A percentile compares a stretch with the other conserved stretches of the same genome.
Evolutionary conservation across 2,888 invertebrate species (phyloP).

Genomic region (Incurvaria masculella): DNA sequence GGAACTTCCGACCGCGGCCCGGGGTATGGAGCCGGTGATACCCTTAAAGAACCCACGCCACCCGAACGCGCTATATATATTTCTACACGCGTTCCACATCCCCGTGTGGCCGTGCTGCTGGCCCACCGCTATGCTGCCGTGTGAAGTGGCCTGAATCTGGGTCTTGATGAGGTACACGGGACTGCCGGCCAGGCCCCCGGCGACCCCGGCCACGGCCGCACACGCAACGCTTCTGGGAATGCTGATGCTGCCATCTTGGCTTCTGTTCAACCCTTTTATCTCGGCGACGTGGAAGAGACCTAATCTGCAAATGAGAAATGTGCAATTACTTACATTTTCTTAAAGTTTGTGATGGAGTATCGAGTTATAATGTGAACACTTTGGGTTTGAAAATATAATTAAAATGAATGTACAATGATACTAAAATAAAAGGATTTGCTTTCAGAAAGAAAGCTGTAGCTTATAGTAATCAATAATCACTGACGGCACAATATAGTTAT

Average conservation of each 20-base stretch:
- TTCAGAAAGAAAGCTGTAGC: no score
- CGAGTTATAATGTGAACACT: background rate
- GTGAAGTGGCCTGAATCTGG: conserved; percentile 69
- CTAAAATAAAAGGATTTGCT: no score
- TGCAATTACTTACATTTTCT: background rate
- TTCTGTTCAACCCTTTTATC: conserved; percentile 51
- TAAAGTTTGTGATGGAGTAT: background rate
- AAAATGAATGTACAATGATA: no score
- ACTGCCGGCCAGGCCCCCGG: conserved; percentile 66
- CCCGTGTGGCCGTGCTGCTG: conserved; percentile 68
- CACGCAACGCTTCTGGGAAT: conserved; percentile 28
- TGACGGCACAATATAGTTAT: no score
- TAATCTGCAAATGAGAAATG: conserved; percentile 34
- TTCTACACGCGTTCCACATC: conserved; percentile 42
- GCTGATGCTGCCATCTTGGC: conserved; percentile 32
- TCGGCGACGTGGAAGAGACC: conserved; percentile 65
- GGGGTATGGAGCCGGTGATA: conserved; percentile 64
- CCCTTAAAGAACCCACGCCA: conserved; percentile 75
- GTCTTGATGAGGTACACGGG: conserved; percentile 83
- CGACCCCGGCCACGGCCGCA: conserved; percentile 57
- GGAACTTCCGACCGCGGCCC: conserved; percentile 77
- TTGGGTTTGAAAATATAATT: background rate
- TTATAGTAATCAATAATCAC: no score
- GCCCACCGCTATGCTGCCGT: conserved; percentile 76
- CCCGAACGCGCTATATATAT: conserved; percentile 53